Base-by-base conservation (phyloP, 37 sponge, comb jelly and placozoan species). In the Halichondria panicea region DNA sequence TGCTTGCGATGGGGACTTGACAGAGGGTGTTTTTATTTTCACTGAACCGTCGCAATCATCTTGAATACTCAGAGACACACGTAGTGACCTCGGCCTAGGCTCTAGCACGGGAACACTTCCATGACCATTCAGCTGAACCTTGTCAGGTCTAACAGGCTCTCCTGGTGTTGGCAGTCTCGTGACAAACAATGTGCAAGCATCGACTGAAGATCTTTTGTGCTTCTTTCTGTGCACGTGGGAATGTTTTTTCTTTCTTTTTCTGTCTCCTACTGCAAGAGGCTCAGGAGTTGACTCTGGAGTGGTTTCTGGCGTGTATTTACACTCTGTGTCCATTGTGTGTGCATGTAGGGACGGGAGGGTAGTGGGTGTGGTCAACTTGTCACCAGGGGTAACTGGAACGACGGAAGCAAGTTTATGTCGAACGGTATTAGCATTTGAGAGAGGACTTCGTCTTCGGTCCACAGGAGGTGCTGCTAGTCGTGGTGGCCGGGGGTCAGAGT, bases 31-130 rank as follows among this genome's bases (percentile, higher is more conserved):
- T n/a, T n/a, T n/a, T n/a, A n/a, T n/a, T n/a, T n/a, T n/a, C n/a
- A n/a, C n/a, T n/a, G n/a, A n/a, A n/a, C n/a, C n/a, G n/a, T n/a
- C n/a, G n/a, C n/a, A n/a, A 32, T 79, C 80, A 3, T 69, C 63
- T 38, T 77, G 84, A 37, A 84, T 1, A 31, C 63, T 84, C 2
- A 84, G 56, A n/a, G 84, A 84, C 33, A 84, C 77, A 15, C 77
- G 69, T 18, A 84, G 55, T n/a, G 46, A 50, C 28, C 83, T 41
- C 4, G 76, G 77, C 48, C 52, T 68, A 25, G 5, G 56, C 30
- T 54, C 70, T 53, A 57, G 57, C n/a, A 46, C 11, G 22, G n/a
- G n/a, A n/a, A n/a, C n/a, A n/a, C n/a, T n/a, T n/a, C n/a, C n/a
- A n/a, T n/a, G n/a, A n/a, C n/a, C n/a, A n/a, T n/a, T n/a, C n/a